These are phyloP conservation scores for Drosophila hawaiiensis DNA, from an alignment of 2,888 invertebrate genomes.

Conservation along the genomic window DNA sequence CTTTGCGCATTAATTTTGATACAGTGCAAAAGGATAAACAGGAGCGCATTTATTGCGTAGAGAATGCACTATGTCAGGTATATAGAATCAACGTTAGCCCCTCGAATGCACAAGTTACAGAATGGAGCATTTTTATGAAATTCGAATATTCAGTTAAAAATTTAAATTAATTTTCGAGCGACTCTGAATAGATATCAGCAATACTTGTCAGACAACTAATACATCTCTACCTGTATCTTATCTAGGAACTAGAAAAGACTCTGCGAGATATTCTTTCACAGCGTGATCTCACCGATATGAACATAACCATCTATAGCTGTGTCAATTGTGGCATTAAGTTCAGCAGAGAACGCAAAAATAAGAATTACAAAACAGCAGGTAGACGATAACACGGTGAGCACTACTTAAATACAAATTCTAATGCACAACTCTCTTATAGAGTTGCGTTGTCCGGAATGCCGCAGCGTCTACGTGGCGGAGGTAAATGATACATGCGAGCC, in stretches of 20 bases:
- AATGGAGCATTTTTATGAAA: neutral
- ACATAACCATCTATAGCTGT: slow-evolving; percentile 87
- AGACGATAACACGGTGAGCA: neutral
- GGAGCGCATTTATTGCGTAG: slow-evolving; percentile 87
- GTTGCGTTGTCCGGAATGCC: slow-evolving; percentile 87
- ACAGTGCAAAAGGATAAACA: slow-evolving; percentile 87
- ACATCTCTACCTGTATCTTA: neutral
- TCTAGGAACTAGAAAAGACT: slow-evolving; percentile 85
- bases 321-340: slow-evolving; percentile 89
- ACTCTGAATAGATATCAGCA: neutral
- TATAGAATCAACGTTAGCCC: neutral
- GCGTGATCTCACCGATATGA: slow-evolving; percentile 86
- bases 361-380: slow-evolving; percentile 70
- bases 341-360: slow-evolving; percentile 85
- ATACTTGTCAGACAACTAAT: neutral
- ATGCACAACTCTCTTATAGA: slow-evolving; percentile 53
- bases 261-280: slow-evolving; percentile 86
- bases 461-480: slow-evolving; percentile 87
- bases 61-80: slow-evolving; percentile 87
- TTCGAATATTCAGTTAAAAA: neutral
- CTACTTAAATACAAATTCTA: neutral
- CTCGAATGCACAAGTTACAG: neutral
- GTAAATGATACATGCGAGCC: slow-evolving; percentile 77
- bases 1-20: slow-evolving; percentile 88
- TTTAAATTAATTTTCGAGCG: neutral